Evolutionary conservation across 2,888 invertebrate species (phyloP), one percentile per base, ranked within the genome.

Genomic region (Dasysyrphus tricinctus): DNA sequence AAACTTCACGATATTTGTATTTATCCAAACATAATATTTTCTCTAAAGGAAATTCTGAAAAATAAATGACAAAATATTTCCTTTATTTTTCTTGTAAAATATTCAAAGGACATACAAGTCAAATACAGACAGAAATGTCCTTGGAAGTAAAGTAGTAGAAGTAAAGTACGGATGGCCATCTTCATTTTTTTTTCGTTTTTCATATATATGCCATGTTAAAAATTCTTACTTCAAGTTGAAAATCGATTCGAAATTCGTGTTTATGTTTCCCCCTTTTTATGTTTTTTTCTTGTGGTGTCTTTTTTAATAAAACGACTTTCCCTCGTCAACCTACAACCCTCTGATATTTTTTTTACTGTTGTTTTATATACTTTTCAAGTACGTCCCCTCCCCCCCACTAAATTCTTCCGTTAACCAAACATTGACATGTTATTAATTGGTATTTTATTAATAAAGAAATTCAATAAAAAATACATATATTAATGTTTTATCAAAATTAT

Each of bases 391-490:
- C 14, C 54, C 54, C 7, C 3, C 14, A 24, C 24, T 3, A 24
- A 14, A 54, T n/a, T 8, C 29, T 24, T 0, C 16, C 29, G 29
- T 32, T 65, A 65, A 44, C 32, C 65, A 65, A 65, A 65, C 47
- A 65, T 65, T 65, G 65, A 47, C 65, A 65, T 65, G 29, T 65
- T 32, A 65, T 65, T 32, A 65, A 65, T 65, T 65, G 47, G 32
- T 32, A 65, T 63, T 44, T 63, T 65, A 32, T 65, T 47, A 32
- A 11, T 39, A 42, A 14, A 34, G 19, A 61, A 61, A 7, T 61
- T 19, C 61, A 42, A 61, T 61, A n/a, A 61, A 61, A 61, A 44
- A 44, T 12, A 39, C 2, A 37, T 16, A 39, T 37, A 39, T n/a
- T n/a, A 12, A 39, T 24, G 7, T 39, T 39, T 7, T 24, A 39